These are phyloP conservation scores for Buathra laborator DNA, from an alignment of 2,888 invertebrate species.

Conservation along the genomic window DNA sequence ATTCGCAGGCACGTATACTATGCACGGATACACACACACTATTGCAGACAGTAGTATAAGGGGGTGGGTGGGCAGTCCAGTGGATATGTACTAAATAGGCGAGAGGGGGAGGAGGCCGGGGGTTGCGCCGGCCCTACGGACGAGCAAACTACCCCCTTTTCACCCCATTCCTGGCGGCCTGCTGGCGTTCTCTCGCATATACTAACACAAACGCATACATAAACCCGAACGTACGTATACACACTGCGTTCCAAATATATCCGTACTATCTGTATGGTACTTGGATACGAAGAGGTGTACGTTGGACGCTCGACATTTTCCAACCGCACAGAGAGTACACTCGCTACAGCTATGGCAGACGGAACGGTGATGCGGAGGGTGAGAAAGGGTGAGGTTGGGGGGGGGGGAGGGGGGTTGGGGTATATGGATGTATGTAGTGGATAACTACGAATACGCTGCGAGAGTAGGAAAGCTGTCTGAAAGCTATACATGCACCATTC, in stretches of 20 bases:
- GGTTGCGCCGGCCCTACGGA: slow-evolving; percentile 28
- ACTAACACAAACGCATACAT: neutral
- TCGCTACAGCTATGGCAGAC: slow-evolving; percentile 22
- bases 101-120: neutral
- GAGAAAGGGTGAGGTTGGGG: neutral
- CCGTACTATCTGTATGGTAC: slow-evolving; percentile 25
- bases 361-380: slow-evolving; percentile 29
- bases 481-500: slow-evolving; percentile 30
- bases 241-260: slow-evolving; percentile 50
- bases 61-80: neutral
- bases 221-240: slow-evolving; percentile 1
- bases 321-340: slow-evolving; percentile 41
- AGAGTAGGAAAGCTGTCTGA: slow-evolving; percentile 53
- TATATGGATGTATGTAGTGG: slow-evolving; percentile 22
- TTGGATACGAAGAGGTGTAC: slow-evolving; percentile 25
- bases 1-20: slow-evolving; percentile 12
- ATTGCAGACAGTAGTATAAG: neutral
- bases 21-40: neutral
- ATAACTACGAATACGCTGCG: slow-evolving; percentile 30
- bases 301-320: slow-evolving; percentile 56
- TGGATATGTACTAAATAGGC: slow-evolving; percentile 41
- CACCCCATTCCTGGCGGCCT: slow-evolving; percentile 47
- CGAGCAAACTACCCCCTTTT: slow-evolving; percentile 55
- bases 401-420: neutral
- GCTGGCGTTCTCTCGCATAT: slow-evolving; percentile 29